Percentiles rank a stretch among this genome's conserved stretches.
Conservation (phyloP, 1,140 invertebrate genomes). For the Heliconius nattereri region DNA sequence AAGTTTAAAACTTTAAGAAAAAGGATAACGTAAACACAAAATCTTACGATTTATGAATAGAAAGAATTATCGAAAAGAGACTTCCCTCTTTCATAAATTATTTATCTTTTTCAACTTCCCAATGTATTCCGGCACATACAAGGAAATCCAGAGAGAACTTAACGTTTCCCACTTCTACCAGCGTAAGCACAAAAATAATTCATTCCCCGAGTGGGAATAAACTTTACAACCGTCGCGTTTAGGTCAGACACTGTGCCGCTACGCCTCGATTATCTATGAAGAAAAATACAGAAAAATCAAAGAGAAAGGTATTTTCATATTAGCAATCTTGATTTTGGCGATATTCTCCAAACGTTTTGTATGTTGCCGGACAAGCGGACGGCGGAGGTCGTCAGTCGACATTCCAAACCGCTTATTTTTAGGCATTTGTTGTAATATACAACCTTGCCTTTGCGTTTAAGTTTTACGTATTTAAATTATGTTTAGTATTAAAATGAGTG, state of each 20-base stretch:
- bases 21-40: no score
- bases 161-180: neutral
- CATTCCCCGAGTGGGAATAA: no score
- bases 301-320: conserved; percentile 26
- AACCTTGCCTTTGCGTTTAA: conserved; percentile 42
- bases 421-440: conserved; percentile 39
- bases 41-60: no score
- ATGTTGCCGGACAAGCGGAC: conserved; percentile 41
- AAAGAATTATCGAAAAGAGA: no score
- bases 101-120: no score
- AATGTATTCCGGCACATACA: no score
- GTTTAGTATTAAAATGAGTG: neutral
- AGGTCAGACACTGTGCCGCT: neutral
- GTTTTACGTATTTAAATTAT: conserved; percentile 18
- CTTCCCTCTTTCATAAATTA: no score
- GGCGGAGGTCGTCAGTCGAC: conserved; percentile 52
- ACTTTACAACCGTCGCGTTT: neutral
- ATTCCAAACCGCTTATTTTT: conserved; percentile 59
- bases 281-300: conserved; percentile 12
- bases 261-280: neutral
- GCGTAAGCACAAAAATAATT: no score
- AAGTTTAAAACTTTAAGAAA: no score
- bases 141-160: no score
- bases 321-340: conserved; percentile 27
- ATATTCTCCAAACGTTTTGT: conserved; percentile 24